These are phyloP conservation scores for Drosophila atroscutellata DNA, from an alignment of 2,888 invertebrate genomes.

Conservation along the genomic window DNA sequence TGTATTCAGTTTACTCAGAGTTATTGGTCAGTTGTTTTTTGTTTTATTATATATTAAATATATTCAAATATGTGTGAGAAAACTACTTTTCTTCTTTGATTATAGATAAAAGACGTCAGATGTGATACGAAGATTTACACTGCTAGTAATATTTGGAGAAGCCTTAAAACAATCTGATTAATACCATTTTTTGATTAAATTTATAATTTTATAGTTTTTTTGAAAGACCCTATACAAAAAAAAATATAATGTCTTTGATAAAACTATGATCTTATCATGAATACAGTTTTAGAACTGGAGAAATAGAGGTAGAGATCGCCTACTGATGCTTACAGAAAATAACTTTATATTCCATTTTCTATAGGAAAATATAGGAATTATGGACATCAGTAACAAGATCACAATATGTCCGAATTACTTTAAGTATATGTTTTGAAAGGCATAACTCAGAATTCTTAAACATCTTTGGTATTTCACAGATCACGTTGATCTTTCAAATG, in stretches of 20 bases:
- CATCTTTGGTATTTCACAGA: conserved; percentile 18
- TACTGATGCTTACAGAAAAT: not conserved
- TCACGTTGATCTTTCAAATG: conserved; percentile 27
- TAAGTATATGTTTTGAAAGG: not conserved
- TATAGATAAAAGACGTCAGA: not conserved
- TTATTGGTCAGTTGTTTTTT: not conserved
- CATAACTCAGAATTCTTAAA: not conserved
- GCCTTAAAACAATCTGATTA: not conserved
- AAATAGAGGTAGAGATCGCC: not conserved
- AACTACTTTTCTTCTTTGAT: not conserved
- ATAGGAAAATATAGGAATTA: too few relatives aligned
- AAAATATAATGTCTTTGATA: too few relatives aligned
- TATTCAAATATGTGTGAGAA: not conserved
- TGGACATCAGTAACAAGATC: not conserved
- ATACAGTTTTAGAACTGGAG: not conserved
- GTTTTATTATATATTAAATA: not conserved
- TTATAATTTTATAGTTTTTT: not conserved
- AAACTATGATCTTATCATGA: too few relatives aligned
- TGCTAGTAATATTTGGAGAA: not conserved
- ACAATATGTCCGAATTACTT: not conserved
- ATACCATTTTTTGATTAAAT: not conserved
- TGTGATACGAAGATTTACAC: not conserved
- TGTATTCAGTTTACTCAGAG: not conserved
- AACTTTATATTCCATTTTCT: not conserved
- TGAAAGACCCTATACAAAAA: too few relatives aligned